Evolutionary conservation across 2,113 vertebrate genomes (phyloP), one percentile per base, ranked within the genome.

Genomic region (Chunga burmeisteri): DNA sequence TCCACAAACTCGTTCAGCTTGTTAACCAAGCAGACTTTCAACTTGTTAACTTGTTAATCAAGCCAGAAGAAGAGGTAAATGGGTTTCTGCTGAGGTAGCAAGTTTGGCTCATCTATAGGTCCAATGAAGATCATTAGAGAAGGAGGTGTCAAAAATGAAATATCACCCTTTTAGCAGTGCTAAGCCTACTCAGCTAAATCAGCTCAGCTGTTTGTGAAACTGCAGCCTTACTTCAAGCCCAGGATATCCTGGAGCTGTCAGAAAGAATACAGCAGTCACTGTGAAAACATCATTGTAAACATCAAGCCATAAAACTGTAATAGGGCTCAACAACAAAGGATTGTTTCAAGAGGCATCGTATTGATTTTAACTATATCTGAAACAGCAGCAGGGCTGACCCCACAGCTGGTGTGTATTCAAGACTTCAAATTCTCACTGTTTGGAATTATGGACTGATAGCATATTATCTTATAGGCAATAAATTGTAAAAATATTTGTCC

Each of bases 381-480:
- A 67, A 53, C 0, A 34, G 38, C 56, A 52, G 56, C 4, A 9
- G 32, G 23, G 38, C 36, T 2, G 2, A 10, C 8, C 25, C 13
- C 34, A 36, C 22, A 15, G 42, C 2, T 7, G 5, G 10, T 9
- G 23, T 10, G 16, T 42, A 19, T 27, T 62, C 55, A 63, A 58
- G 47, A 20, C 40, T 92, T 68, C 74, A 40, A n/a, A 32, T 81
- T 78, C 50, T 26, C 17, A 42, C 1, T 1, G 4, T 34, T 11
- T 63, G 29, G 32, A 75, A 50, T 66, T 32, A 46, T 0, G 1
- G 30, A 52, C 9, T 7, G 40, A 78, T 3, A 42, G 46, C 13
- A 16, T 18, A 30, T 53, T 25, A 32, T 50, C 50, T 78, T 32
- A 19, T 8, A n/a, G 55, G 17, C 16, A 80, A 81, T 38, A 82